Evolutionary conservation across 2,888 invertebrate genomes (phyloP), one percentile per base, ranked within the genome.

Genomic region (Himalopsyche anomala): DNA sequence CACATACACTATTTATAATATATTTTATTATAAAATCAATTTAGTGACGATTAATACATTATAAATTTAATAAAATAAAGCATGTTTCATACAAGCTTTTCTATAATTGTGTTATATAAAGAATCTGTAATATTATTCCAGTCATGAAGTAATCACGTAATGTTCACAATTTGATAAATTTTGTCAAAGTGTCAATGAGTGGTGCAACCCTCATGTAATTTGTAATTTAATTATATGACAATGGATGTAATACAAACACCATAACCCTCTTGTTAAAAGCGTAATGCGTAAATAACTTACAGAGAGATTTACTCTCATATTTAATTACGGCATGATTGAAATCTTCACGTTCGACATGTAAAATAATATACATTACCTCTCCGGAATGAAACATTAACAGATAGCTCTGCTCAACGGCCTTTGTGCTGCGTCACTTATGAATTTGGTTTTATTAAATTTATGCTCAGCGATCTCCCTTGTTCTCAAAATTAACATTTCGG

Each of bases 281-380:
- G 85, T 42, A 17, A 82, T 82, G 88, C 88, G 88, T 88, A 80
- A 85, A 85, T 87, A 88, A 88, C 85, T 74, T 82, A 85, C 88
- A 88, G 87, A 88, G 88, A 84, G 88, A 87, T 87, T 85, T 86
- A 69, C 83, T 85, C 80, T 69, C 84, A 80, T 87, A 88, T 88
- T 88, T 88, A 86, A 88, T 88, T 87, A 88, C 84, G 82, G 40
- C 85, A 38, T 87, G 85, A 87, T 87, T 87, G 86, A 87, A 87
- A 87, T 86, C 87, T 87, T 85, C 83, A 80, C 42, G 36, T 83
- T 80, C 83, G 81, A 45, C 62, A 36, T 85, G 11, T 40, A 56
- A 82, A 82, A 62, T 82, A 62, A 62, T 62, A 38, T 80, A 42
- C 28, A 28, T 28, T 28, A 36, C 45, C 28, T 80, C n/a, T 38